phyloP scores from a whole-genome alignment of 1,140 invertebrate genomes.

The Globodera rostochiensis region DNA sequence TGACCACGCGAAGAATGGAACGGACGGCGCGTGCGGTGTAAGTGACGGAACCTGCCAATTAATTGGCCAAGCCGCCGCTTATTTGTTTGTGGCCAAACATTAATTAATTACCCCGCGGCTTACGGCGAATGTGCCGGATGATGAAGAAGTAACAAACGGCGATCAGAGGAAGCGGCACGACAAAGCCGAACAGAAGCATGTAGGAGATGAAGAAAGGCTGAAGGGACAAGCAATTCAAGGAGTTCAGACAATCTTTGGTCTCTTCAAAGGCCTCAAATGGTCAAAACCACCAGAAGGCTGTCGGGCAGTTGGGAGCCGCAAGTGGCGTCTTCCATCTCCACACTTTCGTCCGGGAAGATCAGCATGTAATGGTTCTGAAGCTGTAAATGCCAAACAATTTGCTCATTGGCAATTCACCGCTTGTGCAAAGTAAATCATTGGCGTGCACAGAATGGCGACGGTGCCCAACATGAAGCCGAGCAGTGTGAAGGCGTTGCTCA shows the following conservation, averaged over 20 bases:
- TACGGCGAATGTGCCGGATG: constrained; percentile 35
- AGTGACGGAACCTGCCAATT: constrained; percentile 28
- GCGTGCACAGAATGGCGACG: constrained; percentile 43
- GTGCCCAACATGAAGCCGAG: constrained; percentile 36
- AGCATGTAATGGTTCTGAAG: constrained; percentile 30
- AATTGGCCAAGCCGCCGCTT: constrained; percentile 18
- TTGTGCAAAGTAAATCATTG: constrained; percentile 54
- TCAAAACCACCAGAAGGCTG: constrained; percentile 12
- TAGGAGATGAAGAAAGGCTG: constrained; percentile 47
- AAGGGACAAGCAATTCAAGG: not conserved
- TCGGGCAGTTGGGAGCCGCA: constrained; percentile 49
- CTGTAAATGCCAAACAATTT: not conserved
- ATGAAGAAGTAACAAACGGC: constrained; percentile 41
- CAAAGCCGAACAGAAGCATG: constrained; percentile 46
- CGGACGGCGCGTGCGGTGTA: constrained; percentile 39
- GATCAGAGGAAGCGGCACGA: constrained; percentile 42
- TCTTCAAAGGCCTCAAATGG: not conserved
- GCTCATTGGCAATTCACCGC: constrained; percentile 1
- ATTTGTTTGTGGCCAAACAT: constrained; percentile 7
- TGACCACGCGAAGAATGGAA: constrained; percentile 45
- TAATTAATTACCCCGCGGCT: constrained; percentile 25
- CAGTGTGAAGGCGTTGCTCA: constrained; percentile 42
- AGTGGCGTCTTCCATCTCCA: constrained; percentile 19
- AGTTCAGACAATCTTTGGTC: not conserved
- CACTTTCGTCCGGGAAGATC: constrained; percentile 19